A percentile compares a stretch with the other conserved stretches of the same genome.
phyloP scores from a whole-genome alignment of 2,113 vertebrate genomes.

The Aphelocoma coerulescens region DNA sequence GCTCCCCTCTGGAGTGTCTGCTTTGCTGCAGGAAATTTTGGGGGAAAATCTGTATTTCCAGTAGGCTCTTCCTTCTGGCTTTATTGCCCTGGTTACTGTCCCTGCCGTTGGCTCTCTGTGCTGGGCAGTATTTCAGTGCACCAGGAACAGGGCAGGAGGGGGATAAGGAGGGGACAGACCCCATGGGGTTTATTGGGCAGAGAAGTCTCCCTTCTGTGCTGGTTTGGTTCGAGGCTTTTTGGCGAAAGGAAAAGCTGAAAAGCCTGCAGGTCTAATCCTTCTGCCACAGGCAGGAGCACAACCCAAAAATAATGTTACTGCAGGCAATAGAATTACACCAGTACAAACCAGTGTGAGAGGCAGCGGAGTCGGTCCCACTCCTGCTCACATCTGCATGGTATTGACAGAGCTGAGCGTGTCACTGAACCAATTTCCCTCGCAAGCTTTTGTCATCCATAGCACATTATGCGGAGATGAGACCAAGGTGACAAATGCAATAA shows the following conservation, averaged over 20 bases:
- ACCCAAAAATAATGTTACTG: background rate
- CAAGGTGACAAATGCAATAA: constrained; percentile 51
- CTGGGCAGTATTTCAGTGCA: background rate
- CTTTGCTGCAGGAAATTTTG: background rate
- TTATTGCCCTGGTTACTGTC: background rate
- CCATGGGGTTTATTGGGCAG: background rate
- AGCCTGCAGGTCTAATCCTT: constrained; percentile 16
- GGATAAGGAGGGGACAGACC: background rate
- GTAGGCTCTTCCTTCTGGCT: background rate
- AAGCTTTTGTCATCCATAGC: constrained; percentile 11
- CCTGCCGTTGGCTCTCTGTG: background rate
- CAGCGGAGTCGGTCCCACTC: background rate
- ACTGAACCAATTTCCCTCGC: background rate
- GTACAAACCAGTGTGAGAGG: background rate
- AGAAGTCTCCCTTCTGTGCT: background rate
- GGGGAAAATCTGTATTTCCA: background rate
- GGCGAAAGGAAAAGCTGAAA: background rate
- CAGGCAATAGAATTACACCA: background rate
- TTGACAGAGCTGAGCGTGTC: background rate
- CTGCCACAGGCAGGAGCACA: background rate
- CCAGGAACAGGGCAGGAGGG: background rate
- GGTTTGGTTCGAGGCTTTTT: background rate
- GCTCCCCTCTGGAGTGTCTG: background rate
- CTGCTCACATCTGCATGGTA: background rate
- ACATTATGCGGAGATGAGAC: constrained; percentile 27